Conservation (phyloP, 1,140 invertebrate species). For the Calephelis nemesis region DNA sequence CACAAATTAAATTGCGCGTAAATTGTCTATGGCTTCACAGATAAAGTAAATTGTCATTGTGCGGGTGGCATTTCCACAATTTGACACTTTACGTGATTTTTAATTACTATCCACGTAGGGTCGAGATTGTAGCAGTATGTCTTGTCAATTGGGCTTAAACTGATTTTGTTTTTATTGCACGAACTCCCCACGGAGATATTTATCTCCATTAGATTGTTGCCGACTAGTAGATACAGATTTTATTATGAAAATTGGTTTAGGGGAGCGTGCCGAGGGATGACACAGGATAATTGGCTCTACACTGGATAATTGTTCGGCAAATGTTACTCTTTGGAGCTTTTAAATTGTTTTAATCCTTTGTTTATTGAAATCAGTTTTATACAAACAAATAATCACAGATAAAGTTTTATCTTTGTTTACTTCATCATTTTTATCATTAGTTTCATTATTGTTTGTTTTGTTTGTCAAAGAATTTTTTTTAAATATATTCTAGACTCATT, state of each 20-base stretch:
- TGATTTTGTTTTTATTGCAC: constrained; percentile 71
- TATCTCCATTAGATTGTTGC: constrained; percentile 68
- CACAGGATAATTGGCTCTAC: constrained; percentile 63
- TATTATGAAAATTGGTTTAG: constrained; percentile 68
- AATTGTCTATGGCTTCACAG: constrained; percentile 26
- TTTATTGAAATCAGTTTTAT: neutral
- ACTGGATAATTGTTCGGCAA: constrained; percentile 68
- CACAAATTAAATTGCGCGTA: constrained; percentile 46
- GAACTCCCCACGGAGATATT: constrained; percentile 66
- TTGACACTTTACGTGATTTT: constrained; percentile 56
- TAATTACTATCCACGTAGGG: constrained; percentile 42
- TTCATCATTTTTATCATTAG: too few relatives aligned
- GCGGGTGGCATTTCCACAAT: constrained; percentile 46
- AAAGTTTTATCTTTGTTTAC: too few relatives aligned
- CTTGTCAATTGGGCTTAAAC: constrained; percentile 73
- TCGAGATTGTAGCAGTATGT: constrained; percentile 45
- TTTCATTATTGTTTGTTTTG: too few relatives aligned
- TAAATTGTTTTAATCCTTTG: constrained; percentile 54
- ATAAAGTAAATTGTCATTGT: constrained; percentile 40
- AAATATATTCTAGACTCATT: too few relatives aligned
- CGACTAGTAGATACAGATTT: constrained; percentile 67
- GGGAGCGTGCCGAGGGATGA: constrained; percentile 59
- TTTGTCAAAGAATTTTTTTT: too few relatives aligned
- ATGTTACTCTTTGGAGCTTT: constrained; percentile 50
- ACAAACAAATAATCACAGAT: too few relatives aligned